Conservation (phyloP, 1,140 invertebrate genomes). For the Ceratoteleas bidentatus region DNA sequence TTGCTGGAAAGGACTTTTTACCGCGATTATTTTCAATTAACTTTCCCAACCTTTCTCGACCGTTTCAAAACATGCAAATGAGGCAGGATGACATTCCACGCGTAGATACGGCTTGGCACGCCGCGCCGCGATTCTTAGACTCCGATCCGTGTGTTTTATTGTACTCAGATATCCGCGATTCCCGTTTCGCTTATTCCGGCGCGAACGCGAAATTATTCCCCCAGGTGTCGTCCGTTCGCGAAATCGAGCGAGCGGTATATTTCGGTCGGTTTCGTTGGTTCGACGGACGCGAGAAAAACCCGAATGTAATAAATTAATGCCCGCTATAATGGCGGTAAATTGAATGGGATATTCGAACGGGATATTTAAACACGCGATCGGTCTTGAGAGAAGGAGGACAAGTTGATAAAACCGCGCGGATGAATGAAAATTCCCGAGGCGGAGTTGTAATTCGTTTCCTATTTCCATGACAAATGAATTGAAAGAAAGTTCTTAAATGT, state of each 20-base stretch:
- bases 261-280: not conserved
- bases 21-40: conserved; percentile 62
- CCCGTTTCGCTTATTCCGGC: conserved; percentile 32
- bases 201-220: conserved; percentile 17
- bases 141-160: conserved; percentile 43
- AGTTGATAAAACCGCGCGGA: not conserved
- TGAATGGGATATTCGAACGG: conserved; percentile 18
- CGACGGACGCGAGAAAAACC: not conserved
- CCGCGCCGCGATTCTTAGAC: conserved; percentile 31
- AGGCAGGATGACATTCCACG: conserved; percentile 65
- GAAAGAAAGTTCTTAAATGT: not conserved
- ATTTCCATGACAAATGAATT: conserved; percentile 1
- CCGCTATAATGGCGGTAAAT: conserved; percentile 9
- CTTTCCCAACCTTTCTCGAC: conserved; percentile 67
- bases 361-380: conserved; percentile 10
- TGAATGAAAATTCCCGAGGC: conserved; percentile 1
- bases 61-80: conserved; percentile 66
- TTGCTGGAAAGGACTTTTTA: conserved; percentile 52
- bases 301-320: conserved; percentile 14
- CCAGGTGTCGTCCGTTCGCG: conserved; percentile 5
- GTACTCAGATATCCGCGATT: conserved; percentile 51
- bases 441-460: conserved; percentile 5
- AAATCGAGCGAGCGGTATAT: conserved; percentile 11
- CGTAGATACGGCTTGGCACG: conserved; percentile 52
- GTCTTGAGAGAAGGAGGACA: not conserved